A percentile compares a stretch with the other conserved stretches of the same genome.
Evolutionary conservation across 2,888 invertebrate species (phyloP).

Genomic region (Agonopterix alstromeriana): DNA sequence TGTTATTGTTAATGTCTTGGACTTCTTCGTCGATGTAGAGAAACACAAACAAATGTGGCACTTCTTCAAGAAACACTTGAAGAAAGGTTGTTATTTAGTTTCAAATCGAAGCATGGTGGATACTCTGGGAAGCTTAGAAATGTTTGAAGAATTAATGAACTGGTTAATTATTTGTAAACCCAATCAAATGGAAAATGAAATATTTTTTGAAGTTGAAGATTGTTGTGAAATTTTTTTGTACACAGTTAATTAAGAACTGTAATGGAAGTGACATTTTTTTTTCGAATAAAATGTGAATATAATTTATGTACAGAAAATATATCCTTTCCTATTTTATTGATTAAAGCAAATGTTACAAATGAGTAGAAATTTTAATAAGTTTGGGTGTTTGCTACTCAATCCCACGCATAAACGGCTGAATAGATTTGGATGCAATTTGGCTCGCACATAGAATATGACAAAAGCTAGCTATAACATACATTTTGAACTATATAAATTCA

Average conservation of each 20-base stretch:
- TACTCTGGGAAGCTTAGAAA: constrained; percentile 60
- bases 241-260: constrained; percentile 34
- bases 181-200: constrained; percentile 59
- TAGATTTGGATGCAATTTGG: no score
- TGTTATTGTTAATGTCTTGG: constrained; percentile 81
- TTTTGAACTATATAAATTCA: no score
- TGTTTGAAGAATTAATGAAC: constrained; percentile 59
- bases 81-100: constrained; percentile 76
- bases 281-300: no score
- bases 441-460: no score
- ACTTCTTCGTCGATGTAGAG: constrained; percentile 79
- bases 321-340: no score
- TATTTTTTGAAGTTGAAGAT: constrained; percentile 59
- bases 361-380: no score
- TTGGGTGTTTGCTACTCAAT: no score
- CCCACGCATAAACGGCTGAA: no score
- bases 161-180: constrained; percentile 67
- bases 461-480: no score
- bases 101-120: constrained; percentile 76
- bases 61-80: constrained; percentile 72
- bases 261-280: no score
- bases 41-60: constrained; percentile 79
- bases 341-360: no score
- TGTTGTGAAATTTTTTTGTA: constrained; percentile 56
- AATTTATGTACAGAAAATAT: not conserved